Base-by-base conservation (phyloP, 2,888 invertebrate genomes). In the Stegophylla sp. region DNA sequence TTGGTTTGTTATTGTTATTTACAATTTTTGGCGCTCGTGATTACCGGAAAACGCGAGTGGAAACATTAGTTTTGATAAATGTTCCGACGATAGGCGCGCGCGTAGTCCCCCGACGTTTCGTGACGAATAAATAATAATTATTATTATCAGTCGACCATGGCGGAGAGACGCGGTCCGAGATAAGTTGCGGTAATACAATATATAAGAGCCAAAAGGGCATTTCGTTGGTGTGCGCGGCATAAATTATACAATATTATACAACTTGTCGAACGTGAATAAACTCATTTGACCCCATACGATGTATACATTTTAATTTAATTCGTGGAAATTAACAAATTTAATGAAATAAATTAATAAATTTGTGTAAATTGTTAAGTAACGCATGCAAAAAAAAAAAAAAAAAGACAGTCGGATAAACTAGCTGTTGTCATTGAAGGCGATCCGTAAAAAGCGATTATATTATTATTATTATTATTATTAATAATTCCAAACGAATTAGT, bases 81-180 rank as follows among this genome's bases (percentile, higher is more conserved):
- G 53, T 66, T 64, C 17, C 23, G 23, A 7, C 51, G 20, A n/a
- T n/a, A n/a, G 26, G 4, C 45, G 1, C n/a, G 34, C 64, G 41
- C 15, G 13, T 15, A 53, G 76, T 41, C 17, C 26, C 53, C 43
- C 23, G 76, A 26, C 66, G 76, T 64, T 41, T 66, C 76, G 76
- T 76, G 76, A 76, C 66, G 66, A 76, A 76, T 76, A 66, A 76
- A 66, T 76, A 76, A 76, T n/a, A n/a, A n/a, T n/a, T n/a, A n/a
- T n/a, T n/a, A n/a, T n/a, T n/a, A n/a, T 64, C 26, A 53, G 76
- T 76, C 66, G 64, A 26, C n/a, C 66, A 66, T 63, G 26, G 17
- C 75, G 48, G n/a, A n/a, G n/a, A 64, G 23, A n/a, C n/a, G n/a
- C n/a, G n/a, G n/a, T 41, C 64, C 51, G n/a, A 75, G 64, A 53